A percentile compares a stretch with the other conserved stretches of the same genome.
These are phyloP conservation scores for Uloborus plumipes DNA, from an alignment of 2,888 invertebrate species.

Conservation along the genomic window DNA sequence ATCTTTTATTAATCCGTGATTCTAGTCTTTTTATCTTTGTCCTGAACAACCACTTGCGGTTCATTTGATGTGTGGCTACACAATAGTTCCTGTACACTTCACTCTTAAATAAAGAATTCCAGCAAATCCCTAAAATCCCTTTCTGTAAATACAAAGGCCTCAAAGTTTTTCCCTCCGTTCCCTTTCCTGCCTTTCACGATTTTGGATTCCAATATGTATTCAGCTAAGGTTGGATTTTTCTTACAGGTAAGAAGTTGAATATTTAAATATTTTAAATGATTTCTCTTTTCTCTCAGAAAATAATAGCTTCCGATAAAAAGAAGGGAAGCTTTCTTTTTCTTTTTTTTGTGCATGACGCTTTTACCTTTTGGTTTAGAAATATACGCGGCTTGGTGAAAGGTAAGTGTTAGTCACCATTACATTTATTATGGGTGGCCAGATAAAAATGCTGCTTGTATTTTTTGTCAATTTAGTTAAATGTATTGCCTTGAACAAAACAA, in stretches of 20 bases:
- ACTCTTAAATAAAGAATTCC: slow-evolving; percentile 57
- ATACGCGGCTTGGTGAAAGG: neutral
- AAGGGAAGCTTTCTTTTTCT: neutral
- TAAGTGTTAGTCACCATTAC: neutral
- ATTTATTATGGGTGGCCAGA: too few relatives aligned
- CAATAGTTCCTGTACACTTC: slow-evolving; percentile 25
- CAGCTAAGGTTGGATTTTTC: slow-evolving; percentile 14
- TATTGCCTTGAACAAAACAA: too few relatives aligned
- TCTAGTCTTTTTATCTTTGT: slow-evolving; percentile 23
- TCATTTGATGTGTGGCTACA: slow-evolving; percentile 43
- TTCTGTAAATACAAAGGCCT: slow-evolving; percentile 36
- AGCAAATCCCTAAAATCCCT: slow-evolving; percentile 45
- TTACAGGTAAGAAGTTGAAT: slow-evolving; percentile 34
- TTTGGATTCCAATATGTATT: slow-evolving; percentile 39
- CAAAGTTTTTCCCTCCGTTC: slow-evolving; percentile 18
- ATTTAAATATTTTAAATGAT: slow-evolving; percentile 52
- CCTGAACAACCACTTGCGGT: slow-evolving; percentile 53
- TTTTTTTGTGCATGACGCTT: too few relatives aligned
- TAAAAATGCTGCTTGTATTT: too few relatives aligned
- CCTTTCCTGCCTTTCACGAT: slow-evolving; percentile 4
- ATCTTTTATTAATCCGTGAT: slow-evolving; percentile 48
- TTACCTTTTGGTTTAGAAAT: neutral
- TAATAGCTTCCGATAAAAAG: neutral
- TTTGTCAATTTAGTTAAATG: too few relatives aligned
- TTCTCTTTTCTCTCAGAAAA: neutral